phyloP scores from a whole-genome alignment of 2,888 invertebrate genomes.

The Acanthosepion pharaonis region DNA sequence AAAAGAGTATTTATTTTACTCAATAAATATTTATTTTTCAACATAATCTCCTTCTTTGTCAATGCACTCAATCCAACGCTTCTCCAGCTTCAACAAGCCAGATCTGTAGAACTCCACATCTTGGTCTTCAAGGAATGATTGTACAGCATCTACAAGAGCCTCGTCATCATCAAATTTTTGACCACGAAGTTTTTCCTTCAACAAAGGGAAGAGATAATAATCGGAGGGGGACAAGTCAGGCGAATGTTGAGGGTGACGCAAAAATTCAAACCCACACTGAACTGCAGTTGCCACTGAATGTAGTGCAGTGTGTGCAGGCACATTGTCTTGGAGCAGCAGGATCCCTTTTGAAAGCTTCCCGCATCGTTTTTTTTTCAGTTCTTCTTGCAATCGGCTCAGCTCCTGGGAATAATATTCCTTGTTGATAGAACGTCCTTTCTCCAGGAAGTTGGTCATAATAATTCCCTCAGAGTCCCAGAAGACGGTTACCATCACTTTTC shows the following conservation, averaged over 20 bases:
- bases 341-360: neutral
- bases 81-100: neutral
- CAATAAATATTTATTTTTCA: neutral
- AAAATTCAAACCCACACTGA: neutral
- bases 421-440: neutral
- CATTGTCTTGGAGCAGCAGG: neutral
- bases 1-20: too few relatives aligned
- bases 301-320: neutral
- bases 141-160: neutral
- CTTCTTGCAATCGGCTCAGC: neutral
- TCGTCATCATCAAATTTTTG: neutral
- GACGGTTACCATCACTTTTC: neutral
- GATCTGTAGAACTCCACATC: neutral
- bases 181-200: neutral
- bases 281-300: neutral
- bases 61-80: neutral
- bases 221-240: neutral
- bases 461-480: neutral
- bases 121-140: neutral
- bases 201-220: neutral
- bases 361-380: neutral
- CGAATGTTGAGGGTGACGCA: neutral
- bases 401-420: neutral
- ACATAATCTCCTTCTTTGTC: constrained; percentile 3
- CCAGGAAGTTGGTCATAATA: neutral